These are phyloP conservation scores for Cladorhizidae sp. DNA, from an alignment of 37 sponge, comb jelly and placozoan genomes.

Conservation along the genomic window DNA sequence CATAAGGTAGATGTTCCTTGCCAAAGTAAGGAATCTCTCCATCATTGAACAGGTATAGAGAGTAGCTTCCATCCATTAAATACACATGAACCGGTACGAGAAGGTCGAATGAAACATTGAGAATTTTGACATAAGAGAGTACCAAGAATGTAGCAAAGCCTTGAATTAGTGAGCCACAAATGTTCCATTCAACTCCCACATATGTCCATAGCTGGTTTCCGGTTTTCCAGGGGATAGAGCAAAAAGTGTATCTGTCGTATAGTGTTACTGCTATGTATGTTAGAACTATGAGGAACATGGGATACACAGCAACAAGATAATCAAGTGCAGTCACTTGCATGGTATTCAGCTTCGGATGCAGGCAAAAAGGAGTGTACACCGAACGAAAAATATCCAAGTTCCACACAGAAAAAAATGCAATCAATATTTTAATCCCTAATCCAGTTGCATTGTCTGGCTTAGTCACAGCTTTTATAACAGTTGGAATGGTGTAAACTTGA, in stretches of 20 bases:
- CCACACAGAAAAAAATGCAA: slow-evolving; percentile 1
- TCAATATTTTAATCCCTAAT: neutral
- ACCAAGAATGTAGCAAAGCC: slow-evolving; percentile 1
- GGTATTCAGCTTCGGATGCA: too few species aligned
- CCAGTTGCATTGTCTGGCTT: neutral
- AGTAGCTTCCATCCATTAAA: neutral
- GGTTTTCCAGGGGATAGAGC: neutral
- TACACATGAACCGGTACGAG: neutral
- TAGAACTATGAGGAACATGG: too few species aligned
- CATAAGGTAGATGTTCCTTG: slow-evolving; percentile 17
- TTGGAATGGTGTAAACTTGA: neutral
- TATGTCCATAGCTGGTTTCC: neutral
- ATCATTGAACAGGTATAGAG: neutral
- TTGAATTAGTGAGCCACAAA: neutral
- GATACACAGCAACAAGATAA: too few species aligned
- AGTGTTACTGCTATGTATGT: neutral
- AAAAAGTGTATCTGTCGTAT: neutral
- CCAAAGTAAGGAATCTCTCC: slow-evolving; percentile 9
- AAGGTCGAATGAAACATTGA: neutral
- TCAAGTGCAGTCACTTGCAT: too few species aligned
- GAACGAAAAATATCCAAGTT: slow-evolving; percentile 8
- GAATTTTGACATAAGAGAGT: slow-evolving; percentile 8
- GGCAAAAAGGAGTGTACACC: too few species aligned
- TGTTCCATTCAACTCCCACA: slow-evolving; percentile 5
- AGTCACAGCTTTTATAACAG: too few species aligned